Evolutionary conservation across 2,113 vertebrate genomes (phyloP).

Genomic region (Poeciliopsis retropinna): DNA sequence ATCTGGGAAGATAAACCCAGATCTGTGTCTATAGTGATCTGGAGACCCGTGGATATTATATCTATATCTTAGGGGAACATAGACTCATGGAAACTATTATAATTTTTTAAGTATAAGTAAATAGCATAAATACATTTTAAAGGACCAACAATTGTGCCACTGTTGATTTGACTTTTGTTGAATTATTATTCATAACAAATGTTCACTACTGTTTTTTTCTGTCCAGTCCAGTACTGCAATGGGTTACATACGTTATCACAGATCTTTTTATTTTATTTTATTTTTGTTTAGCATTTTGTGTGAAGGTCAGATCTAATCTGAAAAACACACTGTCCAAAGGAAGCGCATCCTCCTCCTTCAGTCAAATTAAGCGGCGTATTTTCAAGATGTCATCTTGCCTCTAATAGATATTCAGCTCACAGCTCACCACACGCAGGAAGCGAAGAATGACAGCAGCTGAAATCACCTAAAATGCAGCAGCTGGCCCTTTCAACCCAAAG

Average conservation of each 20-base stretch:
- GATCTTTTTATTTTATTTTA: background rate
- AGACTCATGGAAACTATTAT: too few species aligned
- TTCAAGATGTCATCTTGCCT: conserved; percentile 44
- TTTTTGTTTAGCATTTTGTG: conserved; percentile 4
- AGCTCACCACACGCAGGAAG: conserved; percentile 27
- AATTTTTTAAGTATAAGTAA: too few species aligned
- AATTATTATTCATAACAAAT: background rate
- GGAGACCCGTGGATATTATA: too few species aligned
- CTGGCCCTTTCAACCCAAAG: conserved; percentile 14
- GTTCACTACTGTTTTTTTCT: conserved; percentile 7
- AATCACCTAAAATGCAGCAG: conserved; percentile 28
- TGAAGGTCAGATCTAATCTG: conserved; percentile 41
- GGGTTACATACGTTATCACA: background rate
- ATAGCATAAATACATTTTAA: too few species aligned
- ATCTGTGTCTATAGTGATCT: too few species aligned
- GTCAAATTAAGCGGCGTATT: conserved; percentile 36
- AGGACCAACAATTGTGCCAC: background rate
- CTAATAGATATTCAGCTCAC: conserved; percentile 44
- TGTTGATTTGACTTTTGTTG: background rate
- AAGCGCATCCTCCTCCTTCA: conserved; percentile 32
- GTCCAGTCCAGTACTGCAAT: background rate
- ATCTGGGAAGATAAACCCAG: background rate
- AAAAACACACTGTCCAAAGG: conserved; percentile 3
- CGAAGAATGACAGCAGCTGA: conserved; percentile 32
- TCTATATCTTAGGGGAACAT: too few species aligned